These are phyloP conservation scores for Coregonus ussuriensis DNA, from an alignment of 2,797 vertebrate species.

Conservation along the genomic window DNA sequence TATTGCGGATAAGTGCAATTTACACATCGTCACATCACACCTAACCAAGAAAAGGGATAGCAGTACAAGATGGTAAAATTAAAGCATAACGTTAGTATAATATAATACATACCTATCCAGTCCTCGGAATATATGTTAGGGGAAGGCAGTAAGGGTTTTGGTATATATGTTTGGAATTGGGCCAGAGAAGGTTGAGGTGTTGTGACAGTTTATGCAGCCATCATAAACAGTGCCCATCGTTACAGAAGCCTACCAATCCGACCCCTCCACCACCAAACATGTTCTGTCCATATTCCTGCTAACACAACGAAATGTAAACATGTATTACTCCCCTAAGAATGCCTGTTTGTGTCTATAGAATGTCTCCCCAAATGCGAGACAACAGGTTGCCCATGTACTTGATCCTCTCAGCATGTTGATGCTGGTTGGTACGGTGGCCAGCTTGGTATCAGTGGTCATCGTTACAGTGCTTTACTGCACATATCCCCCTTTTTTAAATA, in stretches of 20 bases:
- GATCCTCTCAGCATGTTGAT: constrained; percentile 43
- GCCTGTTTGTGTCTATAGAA: constrained; percentile 50
- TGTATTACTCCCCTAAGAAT: constrained; percentile 56
- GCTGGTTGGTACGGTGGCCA: constrained; percentile 33
- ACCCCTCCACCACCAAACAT: constrained; percentile 31
- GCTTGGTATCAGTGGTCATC: constrained; percentile 39
- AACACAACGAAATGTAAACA: constrained; percentile 57
- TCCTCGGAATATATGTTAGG: neutral
- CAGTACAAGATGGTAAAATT: neutral
- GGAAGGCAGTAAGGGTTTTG: no score
- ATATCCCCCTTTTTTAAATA: constrained; percentile 48
- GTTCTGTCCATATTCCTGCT: constrained; percentile 59
- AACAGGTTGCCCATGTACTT: constrained; percentile 70
- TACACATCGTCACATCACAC: neutral
- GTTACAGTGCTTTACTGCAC: constrained; percentile 21
- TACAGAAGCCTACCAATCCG: constrained; percentile 57
- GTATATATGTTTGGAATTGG: neutral
- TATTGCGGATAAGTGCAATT: neutral
- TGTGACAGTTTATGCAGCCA: neutral
- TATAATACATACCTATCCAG: neutral
- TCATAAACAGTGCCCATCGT: constrained; percentile 9
- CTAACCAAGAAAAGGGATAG: neutral
- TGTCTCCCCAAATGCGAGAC: constrained; percentile 40
- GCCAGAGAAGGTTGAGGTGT: neutral
- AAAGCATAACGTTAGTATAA: neutral